Base-by-base conservation (phyloP, 2,888 invertebrate genomes). In the Drosophila conformis region DNA sequence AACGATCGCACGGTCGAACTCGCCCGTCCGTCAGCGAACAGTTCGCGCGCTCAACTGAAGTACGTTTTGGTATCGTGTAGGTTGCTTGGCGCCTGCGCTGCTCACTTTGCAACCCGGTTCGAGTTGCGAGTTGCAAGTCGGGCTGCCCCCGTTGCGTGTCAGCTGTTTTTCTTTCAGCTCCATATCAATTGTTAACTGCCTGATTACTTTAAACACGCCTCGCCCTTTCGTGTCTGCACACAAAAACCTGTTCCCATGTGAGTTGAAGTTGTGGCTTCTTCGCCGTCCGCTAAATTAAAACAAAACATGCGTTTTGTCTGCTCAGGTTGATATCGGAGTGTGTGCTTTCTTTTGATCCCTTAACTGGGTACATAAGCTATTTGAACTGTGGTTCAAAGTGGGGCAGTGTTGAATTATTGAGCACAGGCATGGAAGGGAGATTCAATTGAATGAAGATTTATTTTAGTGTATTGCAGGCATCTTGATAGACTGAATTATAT, bases 301-400 rank as follows among this genome's bases (percentile, higher is more conserved):
- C 80, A 85, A 85, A 88, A 83, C 85, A 85, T 81, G 88, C 88
- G 86, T 88, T 86, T 85, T 85, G 86, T 87, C 76, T 76, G 86
- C 75, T 63, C 33, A 53, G 66, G 67, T 76, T 73, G 78, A 75
- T 85, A 78, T 67, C 70, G 69, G 42, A 76, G 59, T 71, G 60
- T 76, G 65, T 63, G 58, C 31, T 52, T 49, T 53, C 57, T 29
- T 11, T 18, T 29, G 51, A 27, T 31, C 58, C 25, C 27, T 25
- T 7, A 5, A 21, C 2, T 4, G 38, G 52, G 54, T 62, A 57
- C 15, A 62, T 72, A 35, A 21, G 42, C 56, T 78, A 40, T 46
- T 13, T 21, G 18, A 57, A 48, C 35, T 48, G 15, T 15, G 1
- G 4, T 46, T n/a, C 40, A 21, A 31, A 42, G 21, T 51, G 53